These are phyloP conservation scores for Rana temporaria DNA, from an alignment of 2,113 vertebrate genomes.

Conservation along the genomic window DNA sequence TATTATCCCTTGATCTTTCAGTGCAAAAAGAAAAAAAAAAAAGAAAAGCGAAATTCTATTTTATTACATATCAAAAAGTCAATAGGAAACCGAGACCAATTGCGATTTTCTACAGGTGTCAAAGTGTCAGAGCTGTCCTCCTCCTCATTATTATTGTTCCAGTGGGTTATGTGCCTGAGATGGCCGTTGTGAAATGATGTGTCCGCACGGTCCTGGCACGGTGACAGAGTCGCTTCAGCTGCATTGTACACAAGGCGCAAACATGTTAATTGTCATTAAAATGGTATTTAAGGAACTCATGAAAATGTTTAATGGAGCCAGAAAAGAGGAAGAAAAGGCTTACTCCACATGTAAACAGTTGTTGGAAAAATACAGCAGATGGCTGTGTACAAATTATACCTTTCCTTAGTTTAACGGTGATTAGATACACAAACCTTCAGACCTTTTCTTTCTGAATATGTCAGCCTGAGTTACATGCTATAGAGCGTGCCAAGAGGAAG, in stretches of 20 bases:
- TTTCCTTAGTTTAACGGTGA: constrained; percentile 38
- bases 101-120: constrained; percentile 17
- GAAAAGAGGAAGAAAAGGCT: constrained; percentile 34
- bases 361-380: constrained; percentile 41
- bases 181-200: not conserved
- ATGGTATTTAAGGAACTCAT: constrained; percentile 34
- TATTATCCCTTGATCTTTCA: constrained; percentile 39
- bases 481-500: constrained; percentile 15
- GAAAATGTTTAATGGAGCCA: constrained; percentile 10
- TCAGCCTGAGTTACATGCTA: constrained; percentile 39
- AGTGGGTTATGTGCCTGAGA: not conserved
- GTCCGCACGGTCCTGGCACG: not conserved
- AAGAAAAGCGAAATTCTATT: constrained; percentile 5
- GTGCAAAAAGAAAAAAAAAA: constrained; percentile 20
- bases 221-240: not conserved
- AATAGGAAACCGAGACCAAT: not conserved
- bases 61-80: not conserved
- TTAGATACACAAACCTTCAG: constrained; percentile 45
- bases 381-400: constrained; percentile 44
- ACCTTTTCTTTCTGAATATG: constrained; percentile 15
- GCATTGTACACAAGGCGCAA: not conserved
- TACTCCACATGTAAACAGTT: constrained; percentile 10
- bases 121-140: constrained; percentile 17
- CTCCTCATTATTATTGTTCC: constrained; percentile 11
- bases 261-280: not conserved